These are phyloP conservation scores for Chrysolina americana DNA, from an alignment of 2,888 invertebrate genomes.

Conservation along the genomic window DNA sequence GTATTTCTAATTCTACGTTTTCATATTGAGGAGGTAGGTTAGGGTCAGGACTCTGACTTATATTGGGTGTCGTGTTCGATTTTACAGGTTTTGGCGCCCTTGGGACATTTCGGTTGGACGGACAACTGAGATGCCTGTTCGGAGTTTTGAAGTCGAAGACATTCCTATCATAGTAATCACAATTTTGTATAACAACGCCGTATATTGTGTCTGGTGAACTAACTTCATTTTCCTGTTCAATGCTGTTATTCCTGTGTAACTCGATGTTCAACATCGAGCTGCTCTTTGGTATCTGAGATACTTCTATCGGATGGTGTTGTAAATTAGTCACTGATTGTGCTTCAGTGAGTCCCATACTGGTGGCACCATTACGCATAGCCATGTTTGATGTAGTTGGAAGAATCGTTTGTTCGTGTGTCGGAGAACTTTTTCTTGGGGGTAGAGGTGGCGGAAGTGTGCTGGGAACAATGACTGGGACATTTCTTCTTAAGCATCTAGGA, in stretches of 20 bases:
- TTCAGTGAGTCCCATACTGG: conserved; percentile 59
- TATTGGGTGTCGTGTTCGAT: conserved; percentile 75
- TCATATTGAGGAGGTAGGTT: conserved; percentile 47
- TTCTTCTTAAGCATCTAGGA: conserved; percentile 69
- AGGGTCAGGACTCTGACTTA: conserved; percentile 62
- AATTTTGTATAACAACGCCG: conserved; percentile 79
- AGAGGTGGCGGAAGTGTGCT: conserved; percentile 74
- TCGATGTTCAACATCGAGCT: conserved; percentile 65
- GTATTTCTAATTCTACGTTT: conserved; percentile 50
- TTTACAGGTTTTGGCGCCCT: conserved; percentile 66
- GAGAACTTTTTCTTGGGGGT: conserved; percentile 75
- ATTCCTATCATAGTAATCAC: conserved; percentile 62
- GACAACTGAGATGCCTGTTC: conserved; percentile 64
- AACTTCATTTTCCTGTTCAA: conserved; percentile 62
- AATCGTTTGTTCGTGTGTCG: conserved; percentile 66
- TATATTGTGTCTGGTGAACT: conserved; percentile 83
- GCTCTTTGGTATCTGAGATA: conserved; percentile 64
- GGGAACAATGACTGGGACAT: conserved; percentile 62
- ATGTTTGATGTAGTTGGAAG: conserved; percentile 57
- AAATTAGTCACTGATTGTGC: conserved; percentile 65
- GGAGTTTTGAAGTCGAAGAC: conserved; percentile 61
- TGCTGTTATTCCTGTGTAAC: conserved; percentile 57
- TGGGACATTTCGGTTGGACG: conserved; percentile 57
- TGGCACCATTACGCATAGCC: conserved; percentile 51
- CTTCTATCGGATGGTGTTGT: conserved; percentile 57